Evolutionary conservation across 2,888 invertebrate genomes (phyloP), one percentile per base, ranked within the genome.

Genomic region (Lasioglossum figueresi): DNA sequence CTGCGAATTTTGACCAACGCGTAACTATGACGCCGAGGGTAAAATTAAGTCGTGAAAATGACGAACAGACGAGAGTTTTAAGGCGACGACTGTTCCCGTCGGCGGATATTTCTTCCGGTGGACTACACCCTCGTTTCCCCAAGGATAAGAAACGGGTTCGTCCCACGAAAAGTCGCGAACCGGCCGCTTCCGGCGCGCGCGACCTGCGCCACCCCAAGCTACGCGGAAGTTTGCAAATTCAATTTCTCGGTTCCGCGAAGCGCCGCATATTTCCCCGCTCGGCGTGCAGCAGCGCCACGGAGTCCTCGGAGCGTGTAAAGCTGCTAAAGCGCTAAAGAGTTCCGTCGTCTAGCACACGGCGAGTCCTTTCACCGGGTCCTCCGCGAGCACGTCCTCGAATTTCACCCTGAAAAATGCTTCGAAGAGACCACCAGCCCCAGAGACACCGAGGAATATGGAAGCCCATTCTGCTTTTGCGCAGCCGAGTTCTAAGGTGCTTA

Each of bases 171-270:
- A 89, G 84, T 84, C 84, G 84, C 56, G 79, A 52, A 80, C 68
- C 48, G 19, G 48, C 48, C 68, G 84, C 63, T 63, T 14, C 16
- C n/a, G 72, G 45, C 27, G 79, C 70, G 79, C 78, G 76, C 74
- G 78, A 59, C 84, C 10, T 66, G 48, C 34, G 43, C 31, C 72
- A 16, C 31, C 12, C 66, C 71, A 48, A 48, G 76, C 80, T 83
- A 84, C 79, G 79, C 66, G 63, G 59, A 90, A 89, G 80, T 90
- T 90, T 81, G 91, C 84, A 89, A 91, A 90, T 90, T 90, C 91
- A 90, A 90, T 90, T 90, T 90, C 89, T 89, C 91, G 88, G 88
- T 89, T 90, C 88, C 89, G 78, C 86, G 90, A 88, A 84, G 83
- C 88, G 81, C 79, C 85, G 88, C 91, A 90, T 90, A 90, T 90